phyloP scores from a whole-genome alignment of 2,888 invertebrate genomes.

The Cephus runcator region DNA sequence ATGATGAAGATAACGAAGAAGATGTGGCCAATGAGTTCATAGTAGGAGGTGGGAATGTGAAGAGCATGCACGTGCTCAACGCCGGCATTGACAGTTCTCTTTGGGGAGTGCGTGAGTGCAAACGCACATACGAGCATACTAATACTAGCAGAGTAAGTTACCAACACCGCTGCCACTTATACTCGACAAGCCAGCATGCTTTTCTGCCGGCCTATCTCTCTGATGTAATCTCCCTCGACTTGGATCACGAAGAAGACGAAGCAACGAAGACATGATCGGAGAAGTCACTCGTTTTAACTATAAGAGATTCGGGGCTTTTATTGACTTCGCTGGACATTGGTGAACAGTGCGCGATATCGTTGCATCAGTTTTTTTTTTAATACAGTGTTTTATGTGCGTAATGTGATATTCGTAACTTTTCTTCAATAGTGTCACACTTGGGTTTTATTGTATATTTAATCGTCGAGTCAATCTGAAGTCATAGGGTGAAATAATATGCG shows the following conservation, averaged over 20 bases:
- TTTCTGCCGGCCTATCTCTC: neutral
- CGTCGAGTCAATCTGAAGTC: too few species aligned
- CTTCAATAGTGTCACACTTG: too few species aligned
- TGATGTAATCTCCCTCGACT: neutral
- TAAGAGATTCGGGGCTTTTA: neutral
- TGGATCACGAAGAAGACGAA: neutral
- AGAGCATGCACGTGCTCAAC: slow-evolving; percentile 38
- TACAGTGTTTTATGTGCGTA: neutral
- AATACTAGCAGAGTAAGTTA: neutral
- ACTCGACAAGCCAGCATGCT: neutral
- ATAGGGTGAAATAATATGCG: neutral
- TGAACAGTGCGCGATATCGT: neutral
- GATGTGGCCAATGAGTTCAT: slow-evolving; percentile 10
- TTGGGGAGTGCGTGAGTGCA: neutral
- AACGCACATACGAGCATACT: neutral
- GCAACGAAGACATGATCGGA: neutral
- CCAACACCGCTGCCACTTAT: neutral
- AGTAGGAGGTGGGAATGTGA: slow-evolving; percentile 40
- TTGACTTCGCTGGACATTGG: neutral
- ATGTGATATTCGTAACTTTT: neutral
- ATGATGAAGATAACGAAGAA: neutral
- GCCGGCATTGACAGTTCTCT: slow-evolving; percentile 33
- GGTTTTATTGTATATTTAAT: too few species aligned
- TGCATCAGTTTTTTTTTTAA: neutral
- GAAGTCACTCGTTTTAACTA: neutral